phyloP scores from a whole-genome alignment of 1,140 invertebrate genomes.

The Oedothorax gibbosus region DNA sequence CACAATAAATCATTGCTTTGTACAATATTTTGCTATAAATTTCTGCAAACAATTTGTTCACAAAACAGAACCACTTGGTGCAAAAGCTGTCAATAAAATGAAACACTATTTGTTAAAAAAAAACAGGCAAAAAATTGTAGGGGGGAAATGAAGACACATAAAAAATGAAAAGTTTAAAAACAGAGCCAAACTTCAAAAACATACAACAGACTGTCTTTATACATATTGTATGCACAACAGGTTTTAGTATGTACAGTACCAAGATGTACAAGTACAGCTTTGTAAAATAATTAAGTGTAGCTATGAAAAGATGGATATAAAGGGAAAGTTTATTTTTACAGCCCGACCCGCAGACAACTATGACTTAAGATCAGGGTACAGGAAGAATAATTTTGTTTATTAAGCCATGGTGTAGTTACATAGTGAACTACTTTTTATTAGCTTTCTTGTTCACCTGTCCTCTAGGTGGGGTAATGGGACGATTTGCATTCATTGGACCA shows the following conservation, averaged over 20 bases:
- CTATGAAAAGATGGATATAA: conserved; percentile 45
- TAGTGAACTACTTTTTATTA: conserved; percentile 64
- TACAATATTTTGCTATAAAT: conserved; percentile 12
- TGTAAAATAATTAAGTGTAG: conserved; percentile 21
- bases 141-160: conserved; percentile 17
- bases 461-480: conserved; percentile 85
- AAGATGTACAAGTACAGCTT: conserved; percentile 56
- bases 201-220: conserved; percentile 32
- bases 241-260: conserved; percentile 47
- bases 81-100: conserved; percentile 30
- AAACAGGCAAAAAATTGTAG: background rate
- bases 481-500: conserved; percentile 71
- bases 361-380: conserved; percentile 41
- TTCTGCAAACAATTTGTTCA: background rate
- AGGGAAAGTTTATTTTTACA: conserved; percentile 26
- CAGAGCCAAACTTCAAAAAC: conserved; percentile 12
- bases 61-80: conserved; percentile 14
- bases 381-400: conserved; percentile 27
- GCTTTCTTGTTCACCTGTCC: conserved; percentile 67
- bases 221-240: conserved; percentile 51
- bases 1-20: background rate
- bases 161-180: conserved; percentile 35
- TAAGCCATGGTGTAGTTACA: background rate
- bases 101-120: conserved; percentile 4
- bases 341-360: conserved; percentile 46